Conservation (phyloP, 2,888 invertebrate species). For the Aricia artaxerxes region DNA sequence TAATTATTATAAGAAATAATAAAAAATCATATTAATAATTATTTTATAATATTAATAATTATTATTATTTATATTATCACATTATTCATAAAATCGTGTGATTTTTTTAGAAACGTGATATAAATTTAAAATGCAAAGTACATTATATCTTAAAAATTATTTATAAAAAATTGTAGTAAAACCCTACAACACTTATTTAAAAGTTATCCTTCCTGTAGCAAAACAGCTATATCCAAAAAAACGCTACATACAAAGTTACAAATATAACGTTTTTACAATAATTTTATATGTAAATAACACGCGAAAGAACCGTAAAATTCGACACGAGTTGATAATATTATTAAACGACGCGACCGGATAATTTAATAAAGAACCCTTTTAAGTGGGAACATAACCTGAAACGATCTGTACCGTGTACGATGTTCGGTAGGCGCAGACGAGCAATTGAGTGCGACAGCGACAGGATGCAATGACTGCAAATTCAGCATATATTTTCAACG, state of each 20-base stretch:
- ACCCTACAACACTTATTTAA: neutral
- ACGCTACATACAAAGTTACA: neutral
- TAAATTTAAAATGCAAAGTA: too few relatives aligned
- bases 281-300: neutral
- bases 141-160: too few relatives aligned
- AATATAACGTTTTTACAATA: neutral
- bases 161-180: neutral
- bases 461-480: neutral
- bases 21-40: too few relatives aligned
- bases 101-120: too few relatives aligned
- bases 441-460: too few relatives aligned
- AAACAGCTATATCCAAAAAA: neutral
- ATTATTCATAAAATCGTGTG: too few relatives aligned
- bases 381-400: constrained; percentile 19
- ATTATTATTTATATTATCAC: too few relatives aligned
- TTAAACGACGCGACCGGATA: constrained; percentile 4
- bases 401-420: constrained; percentile 7
- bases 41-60: too few relatives aligned
- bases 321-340: constrained; percentile 23
- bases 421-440: neutral
- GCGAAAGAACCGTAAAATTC: constrained; percentile 3
- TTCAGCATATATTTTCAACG: neutral
- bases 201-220: neutral
- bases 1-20: too few relatives aligned
- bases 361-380: constrained; percentile 24